phyloP scores from a whole-genome alignment of 2,797 vertebrate species.

The Meda fulgida region DNA sequence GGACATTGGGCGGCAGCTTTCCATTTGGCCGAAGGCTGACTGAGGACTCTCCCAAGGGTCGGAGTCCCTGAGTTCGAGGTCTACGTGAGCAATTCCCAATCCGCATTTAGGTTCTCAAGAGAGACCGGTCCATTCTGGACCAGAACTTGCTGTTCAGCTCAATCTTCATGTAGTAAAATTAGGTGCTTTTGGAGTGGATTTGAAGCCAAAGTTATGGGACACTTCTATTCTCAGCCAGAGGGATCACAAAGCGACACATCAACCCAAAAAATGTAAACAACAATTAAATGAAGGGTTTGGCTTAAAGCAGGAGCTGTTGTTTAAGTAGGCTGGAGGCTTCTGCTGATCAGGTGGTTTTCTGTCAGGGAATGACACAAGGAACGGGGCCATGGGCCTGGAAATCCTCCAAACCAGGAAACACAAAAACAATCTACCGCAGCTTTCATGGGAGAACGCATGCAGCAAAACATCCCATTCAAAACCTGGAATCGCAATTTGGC shows the following conservation, averaged over 20 bases:
- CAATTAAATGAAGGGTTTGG: slow-evolving; percentile 51
- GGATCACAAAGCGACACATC: slow-evolving; percentile 29
- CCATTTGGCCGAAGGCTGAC: slow-evolving; percentile 80
- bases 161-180: slow-evolving; percentile 31
- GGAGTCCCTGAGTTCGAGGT: slow-evolving; percentile 59
- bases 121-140: slow-evolving; percentile 54
- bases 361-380: slow-evolving; percentile 42
- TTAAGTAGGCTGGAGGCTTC: slow-evolving; percentile 41
- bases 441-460: not conserved
- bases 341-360: slow-evolving; percentile 46
- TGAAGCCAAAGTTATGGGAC: slow-evolving; percentile 61
- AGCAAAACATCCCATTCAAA: not conserved
- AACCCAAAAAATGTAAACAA: slow-evolving; percentile 49
- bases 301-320: slow-evolving; percentile 36
- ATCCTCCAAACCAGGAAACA: slow-evolving; percentile 45
- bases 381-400: slow-evolving; percentile 45
- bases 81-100: slow-evolving; percentile 63
- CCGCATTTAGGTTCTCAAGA: slow-evolving; percentile 54
- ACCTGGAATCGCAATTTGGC: not conserved
- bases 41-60: slow-evolving; percentile 64
- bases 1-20: slow-evolving; percentile 67
- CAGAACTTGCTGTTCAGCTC: slow-evolving; percentile 41
- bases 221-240: slow-evolving; percentile 37
- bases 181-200: slow-evolving; percentile 48
- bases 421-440: slow-evolving; percentile 34